phyloP scores from a whole-genome alignment of 1,140 invertebrate species.

The Delia radicum region DNA sequence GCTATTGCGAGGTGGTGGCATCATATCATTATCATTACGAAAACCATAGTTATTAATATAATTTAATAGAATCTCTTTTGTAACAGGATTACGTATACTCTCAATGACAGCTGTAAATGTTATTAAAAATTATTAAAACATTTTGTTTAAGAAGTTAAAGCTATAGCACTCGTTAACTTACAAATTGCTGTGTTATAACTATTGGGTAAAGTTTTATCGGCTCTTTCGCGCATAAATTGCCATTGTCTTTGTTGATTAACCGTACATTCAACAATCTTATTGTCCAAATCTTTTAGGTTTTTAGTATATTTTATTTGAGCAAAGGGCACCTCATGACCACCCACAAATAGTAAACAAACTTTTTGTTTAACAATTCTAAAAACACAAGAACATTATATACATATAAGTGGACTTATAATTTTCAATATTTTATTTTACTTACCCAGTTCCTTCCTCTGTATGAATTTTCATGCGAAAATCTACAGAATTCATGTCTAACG shows the following conservation, averaged over 20 bases:
- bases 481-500: conserved; percentile 87
- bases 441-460: conserved; percentile 72
- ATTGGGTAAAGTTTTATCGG: conserved; percentile 97
- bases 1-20: conserved; percentile 63
- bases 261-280: conserved; percentile 97
- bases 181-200: conserved; percentile 76
- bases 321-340: conserved; percentile 67
- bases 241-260: conserved; percentile 71
- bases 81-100: conserved; percentile 77
- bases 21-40: conserved; percentile 64
- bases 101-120: conserved; percentile 65
- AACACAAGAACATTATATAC: conserved; percentile 27
- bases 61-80: conserved; percentile 73
- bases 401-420: conserved; percentile 16
- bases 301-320: conserved; percentile 75
- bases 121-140: conserved; percentile 23
- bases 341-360: conserved; percentile 80
- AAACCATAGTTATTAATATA: conserved; percentile 69
- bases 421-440: conserved; percentile 41
- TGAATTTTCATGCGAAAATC: conserved; percentile 91
- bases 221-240: conserved; percentile 94
- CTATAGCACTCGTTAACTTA: conserved; percentile 54
- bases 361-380: conserved; percentile 72
- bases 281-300: conserved; percentile 75
- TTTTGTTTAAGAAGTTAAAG: neutral